A percentile compares a stretch with the other conserved stretches of the same genome.
phyloP scores from a whole-genome alignment of 2,888 invertebrate genomes.

The Megaustenia siamemsis region DNA sequence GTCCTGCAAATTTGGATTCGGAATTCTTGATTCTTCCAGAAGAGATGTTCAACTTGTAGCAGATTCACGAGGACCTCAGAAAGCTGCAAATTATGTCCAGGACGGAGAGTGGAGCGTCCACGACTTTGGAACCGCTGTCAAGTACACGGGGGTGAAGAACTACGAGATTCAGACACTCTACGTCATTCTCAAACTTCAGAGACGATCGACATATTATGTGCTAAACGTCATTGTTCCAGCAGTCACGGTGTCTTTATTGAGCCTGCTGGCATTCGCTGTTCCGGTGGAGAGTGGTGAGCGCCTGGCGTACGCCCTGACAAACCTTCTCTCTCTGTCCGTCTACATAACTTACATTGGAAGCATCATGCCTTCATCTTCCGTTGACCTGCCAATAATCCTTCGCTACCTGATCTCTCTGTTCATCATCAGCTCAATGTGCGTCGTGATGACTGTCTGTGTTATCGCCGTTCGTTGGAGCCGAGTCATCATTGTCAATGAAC shows the following conservation, averaged over 20 bases:
- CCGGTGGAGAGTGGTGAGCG: slow-evolving; percentile 52
- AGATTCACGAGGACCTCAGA: slow-evolving; percentile 11
- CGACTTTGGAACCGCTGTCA: slow-evolving; percentile 14
- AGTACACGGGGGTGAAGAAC: slow-evolving; percentile 19
- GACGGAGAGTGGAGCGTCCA: slow-evolving; percentile 42
- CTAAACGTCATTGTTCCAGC: slow-evolving; percentile 46
- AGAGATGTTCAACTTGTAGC: slow-evolving; percentile 27
- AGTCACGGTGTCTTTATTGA: slow-evolving; percentile 46
- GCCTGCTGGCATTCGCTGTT: slow-evolving; percentile 43
- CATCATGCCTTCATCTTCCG: slow-evolving; percentile 52
- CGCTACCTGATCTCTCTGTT: slow-evolving; percentile 43
- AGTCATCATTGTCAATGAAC: slow-evolving; percentile 2
- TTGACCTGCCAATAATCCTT: slow-evolving; percentile 47
- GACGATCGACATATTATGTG: slow-evolving; percentile 39
- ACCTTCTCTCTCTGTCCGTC: slow-evolving; percentile 51
- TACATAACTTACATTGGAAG: slow-evolving; percentile 51
- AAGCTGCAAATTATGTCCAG: slow-evolving; percentile 5
- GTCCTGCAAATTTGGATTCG: slow-evolving; percentile 43
- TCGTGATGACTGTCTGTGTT: slow-evolving; percentile 37
- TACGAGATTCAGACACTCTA: slow-evolving; percentile 43
- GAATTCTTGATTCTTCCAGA: slow-evolving; percentile 35
- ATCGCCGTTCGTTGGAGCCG: slow-evolving; percentile 47
- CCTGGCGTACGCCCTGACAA: slow-evolving; percentile 47
- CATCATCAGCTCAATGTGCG: slow-evolving; percentile 45
- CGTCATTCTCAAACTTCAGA: slow-evolving; percentile 39